These are phyloP conservation scores for Globia sparganii DNA, from an alignment of 2,888 invertebrate genomes.

Conservation along the genomic window DNA sequence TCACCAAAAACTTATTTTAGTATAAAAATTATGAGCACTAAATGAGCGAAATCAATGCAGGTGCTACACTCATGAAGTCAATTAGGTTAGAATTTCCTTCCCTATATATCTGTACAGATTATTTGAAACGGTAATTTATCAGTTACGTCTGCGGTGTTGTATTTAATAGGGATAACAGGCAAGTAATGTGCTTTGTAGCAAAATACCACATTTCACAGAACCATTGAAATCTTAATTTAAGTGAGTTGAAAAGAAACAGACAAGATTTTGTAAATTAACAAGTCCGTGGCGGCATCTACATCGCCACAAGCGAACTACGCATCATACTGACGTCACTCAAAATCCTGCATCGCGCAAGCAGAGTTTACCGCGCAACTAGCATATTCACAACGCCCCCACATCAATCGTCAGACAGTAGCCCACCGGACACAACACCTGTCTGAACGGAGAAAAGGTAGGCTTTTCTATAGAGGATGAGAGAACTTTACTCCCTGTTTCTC, in stretches of 20 bases:
- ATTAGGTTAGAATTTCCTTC: constrained; percentile 29
- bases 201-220: constrained; percentile 11
- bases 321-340: too few species aligned
- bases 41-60: neutral
- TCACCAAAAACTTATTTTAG: neutral
- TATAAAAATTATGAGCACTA: neutral
- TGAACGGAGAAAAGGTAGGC: too few species aligned
- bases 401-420: too few species aligned
- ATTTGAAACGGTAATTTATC: constrained; percentile 2
- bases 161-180: constrained; percentile 18
- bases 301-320: too few species aligned
- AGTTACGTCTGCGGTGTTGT: neutral
- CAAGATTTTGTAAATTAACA: constrained; percentile 1
- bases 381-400: too few species aligned
- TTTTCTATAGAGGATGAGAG: neutral
- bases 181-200: neutral
- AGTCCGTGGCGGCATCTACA: too few species aligned
- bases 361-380: too few species aligned
- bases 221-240: neutral
- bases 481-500: neutral
- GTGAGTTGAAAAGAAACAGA: neutral
- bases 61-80: neutral
- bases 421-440: neutral
- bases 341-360: too few species aligned
- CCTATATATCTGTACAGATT: constrained; percentile 1